Percentiles rank a stretch among this genome's conserved stretches.
phyloP scores from a whole-genome alignment of 2,888 invertebrate genomes.

The Cephus spinipes region DNA sequence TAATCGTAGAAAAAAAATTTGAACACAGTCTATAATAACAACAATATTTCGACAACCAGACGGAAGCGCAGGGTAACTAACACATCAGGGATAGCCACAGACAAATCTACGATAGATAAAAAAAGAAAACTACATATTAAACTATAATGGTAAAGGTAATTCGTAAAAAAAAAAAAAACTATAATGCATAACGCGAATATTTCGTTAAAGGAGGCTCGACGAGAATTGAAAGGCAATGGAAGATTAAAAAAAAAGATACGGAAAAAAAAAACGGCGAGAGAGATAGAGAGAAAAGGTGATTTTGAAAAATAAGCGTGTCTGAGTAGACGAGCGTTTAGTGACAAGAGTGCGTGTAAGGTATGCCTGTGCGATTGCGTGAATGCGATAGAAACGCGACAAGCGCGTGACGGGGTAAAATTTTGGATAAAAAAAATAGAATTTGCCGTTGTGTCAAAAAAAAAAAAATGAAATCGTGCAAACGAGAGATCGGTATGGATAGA shows the following conservation, averaged over 20 bases:
- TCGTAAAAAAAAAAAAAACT: constrained; percentile 50
- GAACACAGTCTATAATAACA: constrained; percentile 49
- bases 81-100: constrained; percentile 68
- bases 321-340: constrained; percentile 2
- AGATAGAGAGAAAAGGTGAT: constrained; percentile 5
- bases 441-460: constrained; percentile 23
- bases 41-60: constrained; percentile 67
- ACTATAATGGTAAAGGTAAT: constrained; percentile 60
- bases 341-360: no score
- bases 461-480: constrained; percentile 11
- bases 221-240: constrained; percentile 22
- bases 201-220: constrained; percentile 52
- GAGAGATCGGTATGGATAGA: constrained; percentile 18
- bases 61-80: constrained; percentile 68
- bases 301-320: constrained; percentile 7
- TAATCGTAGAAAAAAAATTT: constrained; percentile 48
- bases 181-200: constrained; percentile 57
- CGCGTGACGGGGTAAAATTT: constrained; percentile 42
- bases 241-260: constrained; percentile 33
- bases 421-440: constrained; percentile 25
- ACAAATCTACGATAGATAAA: constrained; percentile 67
- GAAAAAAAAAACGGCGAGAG: constrained; percentile 22
- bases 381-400: constrained; percentile 3
- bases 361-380: no score
- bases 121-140: constrained; percentile 62